phyloP scores from a whole-genome alignment of 2,113 vertebrate genomes.

The Melanotaenia duboulayi region DNA sequence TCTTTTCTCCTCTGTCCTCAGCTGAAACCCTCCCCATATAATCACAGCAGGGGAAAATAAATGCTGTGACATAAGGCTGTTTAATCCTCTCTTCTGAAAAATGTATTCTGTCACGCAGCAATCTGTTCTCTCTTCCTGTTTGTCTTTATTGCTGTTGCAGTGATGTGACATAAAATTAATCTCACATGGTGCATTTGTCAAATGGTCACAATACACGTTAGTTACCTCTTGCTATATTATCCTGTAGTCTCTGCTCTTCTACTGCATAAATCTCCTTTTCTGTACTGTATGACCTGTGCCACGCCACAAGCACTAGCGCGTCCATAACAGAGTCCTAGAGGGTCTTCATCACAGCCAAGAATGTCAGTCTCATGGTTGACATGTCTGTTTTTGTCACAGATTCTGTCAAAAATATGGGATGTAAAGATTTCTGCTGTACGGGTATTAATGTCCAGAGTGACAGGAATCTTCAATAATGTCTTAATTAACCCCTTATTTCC shows the following conservation, averaged over 20 bases:
- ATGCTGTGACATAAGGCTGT: constrained; percentile 77
- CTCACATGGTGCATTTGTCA: neutral
- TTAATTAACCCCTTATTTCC: too few species aligned
- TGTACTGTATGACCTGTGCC: neutral
- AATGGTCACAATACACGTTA: neutral
- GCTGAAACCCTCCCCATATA: constrained; percentile 23
- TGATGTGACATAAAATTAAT: constrained; percentile 18
- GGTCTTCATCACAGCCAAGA: constrained; percentile 25
- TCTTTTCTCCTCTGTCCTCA: neutral
- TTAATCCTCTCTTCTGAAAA: constrained; percentile 76
- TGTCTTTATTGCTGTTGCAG: constrained; percentile 22
- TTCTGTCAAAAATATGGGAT: constrained; percentile 3
- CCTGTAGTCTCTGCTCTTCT: neutral
- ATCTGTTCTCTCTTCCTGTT: constrained; percentile 65
- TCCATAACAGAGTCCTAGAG: constrained; percentile 34
- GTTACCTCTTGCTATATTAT: neutral
- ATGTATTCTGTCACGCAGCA: constrained; percentile 78
- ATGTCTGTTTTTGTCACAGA: constrained; percentile 5
- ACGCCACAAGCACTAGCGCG: constrained; percentile 46
- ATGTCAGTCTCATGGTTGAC: constrained; percentile 37
- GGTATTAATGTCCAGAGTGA: neutral
- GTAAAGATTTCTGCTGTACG: neutral
- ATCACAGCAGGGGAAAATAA: constrained; percentile 67
- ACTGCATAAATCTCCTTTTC: neutral
- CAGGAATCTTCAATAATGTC: neutral